Percentiles rank a stretch among this genome's conserved stretches.
These are phyloP conservation scores for Misgurnus mizolepis DNA, from an alignment of 2,113 vertebrate genomes.

Conservation along the genomic window DNA sequence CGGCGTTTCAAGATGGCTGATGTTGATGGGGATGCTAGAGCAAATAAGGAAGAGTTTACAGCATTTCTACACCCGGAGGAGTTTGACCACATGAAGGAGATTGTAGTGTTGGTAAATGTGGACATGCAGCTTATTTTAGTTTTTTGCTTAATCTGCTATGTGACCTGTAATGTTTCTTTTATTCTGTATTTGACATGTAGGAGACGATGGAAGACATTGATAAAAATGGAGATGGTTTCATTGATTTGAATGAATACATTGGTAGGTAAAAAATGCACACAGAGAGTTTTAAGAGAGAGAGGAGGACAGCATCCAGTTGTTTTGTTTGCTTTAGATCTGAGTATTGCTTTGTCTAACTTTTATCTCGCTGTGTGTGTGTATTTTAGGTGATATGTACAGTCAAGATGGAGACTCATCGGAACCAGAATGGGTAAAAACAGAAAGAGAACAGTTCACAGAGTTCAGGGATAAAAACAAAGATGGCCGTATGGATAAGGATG, in stretches of 20 bases:
- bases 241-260: conserved; percentile 96
- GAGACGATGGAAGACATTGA: conserved; percentile 99
- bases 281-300: background rate
- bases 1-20: conserved; percentile 95
- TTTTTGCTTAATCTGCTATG: too few species aligned
- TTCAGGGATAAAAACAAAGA: conserved; percentile 96
- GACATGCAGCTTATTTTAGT: background rate
- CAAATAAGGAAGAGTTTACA: conserved; percentile 95
- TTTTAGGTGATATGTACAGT: conserved; percentile 95
- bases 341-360: background rate
- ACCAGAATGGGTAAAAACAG: conserved; percentile 95
- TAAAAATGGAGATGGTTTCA: conserved; percentile 94
- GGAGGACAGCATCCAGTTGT: background rate
- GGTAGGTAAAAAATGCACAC: conserved; percentile 73
- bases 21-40: conserved; percentile 81
- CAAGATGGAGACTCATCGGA: conserved; percentile 85
- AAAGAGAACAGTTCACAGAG: conserved; percentile 92
- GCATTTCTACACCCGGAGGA: conserved; percentile 97
- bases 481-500: conserved; percentile 94
- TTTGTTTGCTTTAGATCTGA: background rate
- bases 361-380: background rate
- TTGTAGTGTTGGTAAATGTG: conserved; percentile 88
- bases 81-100: conserved; percentile 97
- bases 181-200: conserved; percentile 62
- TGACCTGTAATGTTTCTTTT: background rate